Percentiles rank a stretch among this genome's conserved stretches.
These are phyloP conservation scores for Protonemura montana DNA, from an alignment of 2,888 invertebrate species.

Conservation along the genomic window DNA sequence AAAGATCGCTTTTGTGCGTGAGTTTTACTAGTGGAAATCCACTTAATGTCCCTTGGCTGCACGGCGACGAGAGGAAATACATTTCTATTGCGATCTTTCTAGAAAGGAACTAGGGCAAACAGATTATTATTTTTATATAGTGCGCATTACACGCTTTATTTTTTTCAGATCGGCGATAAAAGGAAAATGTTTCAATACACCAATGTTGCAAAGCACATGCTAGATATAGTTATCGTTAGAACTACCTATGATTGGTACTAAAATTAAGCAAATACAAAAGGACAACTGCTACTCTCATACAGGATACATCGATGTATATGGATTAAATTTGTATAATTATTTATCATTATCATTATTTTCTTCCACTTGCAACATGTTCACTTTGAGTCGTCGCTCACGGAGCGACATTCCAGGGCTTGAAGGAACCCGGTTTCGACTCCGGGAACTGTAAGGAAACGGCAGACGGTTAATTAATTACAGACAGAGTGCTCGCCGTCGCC, in stretches of 20 bases:
- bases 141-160: background rate
- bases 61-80: background rate
- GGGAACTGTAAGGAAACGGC: slow-evolving; percentile 63
- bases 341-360: too few species aligned
- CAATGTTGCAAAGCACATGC: too few species aligned
- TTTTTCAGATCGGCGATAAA: background rate
- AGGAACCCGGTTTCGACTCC: slow-evolving; percentile 63
- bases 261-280: too few species aligned
- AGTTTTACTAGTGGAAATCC: background rate
- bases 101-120: background rate
- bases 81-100: background rate
- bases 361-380: too few species aligned
- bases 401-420: slow-evolving; percentile 72
- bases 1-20: slow-evolving; percentile 7
- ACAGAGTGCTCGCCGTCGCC: background rate
- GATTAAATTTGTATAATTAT: too few species aligned
- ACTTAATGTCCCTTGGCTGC: background rate
- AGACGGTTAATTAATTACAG: slow-evolving; percentile 19
- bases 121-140: background rate
- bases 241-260: too few species aligned
- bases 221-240: too few species aligned
- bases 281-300: too few species aligned
- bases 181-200: too few species aligned
- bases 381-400: slow-evolving; percentile 57
- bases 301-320: too few species aligned